Evolutionary conservation across 2,797 vertebrate genomes (phyloP), one percentile per base, ranked within the genome.

Genomic region (Alfaro cultratus): DNA sequence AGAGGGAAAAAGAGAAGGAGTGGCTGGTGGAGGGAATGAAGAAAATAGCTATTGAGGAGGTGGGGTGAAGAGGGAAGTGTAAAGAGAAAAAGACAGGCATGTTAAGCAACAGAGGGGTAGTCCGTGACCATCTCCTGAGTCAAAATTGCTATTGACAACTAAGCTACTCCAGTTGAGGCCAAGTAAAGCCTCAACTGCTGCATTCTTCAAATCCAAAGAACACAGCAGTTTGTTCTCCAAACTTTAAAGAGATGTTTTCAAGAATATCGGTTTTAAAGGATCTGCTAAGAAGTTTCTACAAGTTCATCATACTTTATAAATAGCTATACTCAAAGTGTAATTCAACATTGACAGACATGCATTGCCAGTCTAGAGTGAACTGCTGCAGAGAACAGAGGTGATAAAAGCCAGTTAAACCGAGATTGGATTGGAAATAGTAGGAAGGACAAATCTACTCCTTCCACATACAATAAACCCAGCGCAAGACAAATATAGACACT

Each of bases 401-500:
- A 85, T 79, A 53, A 87, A 80, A 82, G 86, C 75, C 62, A 84
- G 78, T 88, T 81, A 82, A 79, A 75, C 82, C 70, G 76, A 85
- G 73, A 87, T 71, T 74, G 83, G 64, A 83, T 82, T 79, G 83
- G 76, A 85, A 78, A 86, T n/a, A 83, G 79, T 82, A 73, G n/a
- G 78, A 84, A 70, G 73, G 81, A 86, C 68, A 76, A 83, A 85
- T 86, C 76, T 29, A 39, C 70, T 85, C 39, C 55, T 55, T 85
- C 31, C 85, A 86, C 78, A 80, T 87, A 86, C 64, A 85, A 75
- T 82, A 86, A 87, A 87, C 75, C 74, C 67, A 79, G 79, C 77
- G 75, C 77, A 84, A 72, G 89, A 93, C 92, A 94, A 93, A 95
- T 94, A 94, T 95, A 96, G 95, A 93, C 83, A 43, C 86, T 80